Conservation (phyloP, 2,113 vertebrate species). For the Tiliqua scincoides region DNA sequence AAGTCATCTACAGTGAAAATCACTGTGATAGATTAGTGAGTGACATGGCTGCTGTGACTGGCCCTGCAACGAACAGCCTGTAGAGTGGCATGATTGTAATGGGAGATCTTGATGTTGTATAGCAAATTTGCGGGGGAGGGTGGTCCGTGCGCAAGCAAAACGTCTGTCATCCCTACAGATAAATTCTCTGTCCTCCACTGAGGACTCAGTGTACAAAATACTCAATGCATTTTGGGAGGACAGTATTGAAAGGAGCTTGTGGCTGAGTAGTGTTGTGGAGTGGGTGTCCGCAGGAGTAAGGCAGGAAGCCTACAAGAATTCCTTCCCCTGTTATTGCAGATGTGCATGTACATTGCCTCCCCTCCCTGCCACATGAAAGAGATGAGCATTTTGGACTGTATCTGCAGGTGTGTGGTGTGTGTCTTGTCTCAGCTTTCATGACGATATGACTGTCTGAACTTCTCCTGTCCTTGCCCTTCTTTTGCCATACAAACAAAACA, state of each 20-base stretch:
- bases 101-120: too few species aligned
- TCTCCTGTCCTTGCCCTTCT: neutral
- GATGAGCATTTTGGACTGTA: neutral
- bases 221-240: neutral
- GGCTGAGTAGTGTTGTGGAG: neutral
- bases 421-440: neutral
- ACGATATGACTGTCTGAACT: neutral
- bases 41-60: neutral
- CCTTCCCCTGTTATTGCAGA: accelerated
- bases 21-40: too few species aligned
- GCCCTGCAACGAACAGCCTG: neutral
- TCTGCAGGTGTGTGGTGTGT: neutral
- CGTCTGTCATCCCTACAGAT: neutral
- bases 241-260: neutral
- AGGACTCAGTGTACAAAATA: too few species aligned
- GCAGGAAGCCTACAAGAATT: neutral
- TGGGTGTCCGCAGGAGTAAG: neutral
- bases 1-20: too few species aligned
- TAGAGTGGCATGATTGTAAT: too few species aligned
- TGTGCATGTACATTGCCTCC: too few species aligned
- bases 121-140: neutral
- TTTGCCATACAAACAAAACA: neutral
- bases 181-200: too few species aligned
- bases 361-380: too few species aligned
- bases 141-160: neutral